Percentiles rank a stretch among this genome's conserved stretches.
phyloP scores from a whole-genome alignment of 2,113 vertebrate genomes.

The Oceanites oceanicus region DNA sequence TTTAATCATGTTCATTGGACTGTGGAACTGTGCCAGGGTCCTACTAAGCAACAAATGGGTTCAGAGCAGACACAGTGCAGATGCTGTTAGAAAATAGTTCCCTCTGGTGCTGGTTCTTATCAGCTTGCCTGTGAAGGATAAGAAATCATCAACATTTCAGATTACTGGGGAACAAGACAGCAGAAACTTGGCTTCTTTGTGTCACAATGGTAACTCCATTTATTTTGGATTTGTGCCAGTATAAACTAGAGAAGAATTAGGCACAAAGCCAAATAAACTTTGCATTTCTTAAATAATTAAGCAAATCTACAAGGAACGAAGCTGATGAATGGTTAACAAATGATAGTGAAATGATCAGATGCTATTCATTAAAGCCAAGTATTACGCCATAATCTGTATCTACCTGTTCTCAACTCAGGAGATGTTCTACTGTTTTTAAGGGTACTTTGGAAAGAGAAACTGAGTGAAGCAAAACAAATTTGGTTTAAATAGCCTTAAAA shows the following conservation, averaged over 20 bases:
- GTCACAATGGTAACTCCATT: background rate
- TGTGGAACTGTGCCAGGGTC: constrained; percentile 32
- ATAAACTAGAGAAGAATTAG: background rate
- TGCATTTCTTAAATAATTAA: constrained; percentile 30
- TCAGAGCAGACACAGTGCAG: background rate
- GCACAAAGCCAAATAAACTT: constrained; percentile 5
- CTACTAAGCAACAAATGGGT: constrained; percentile 31
- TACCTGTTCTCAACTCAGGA: background rate
- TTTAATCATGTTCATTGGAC: background rate
- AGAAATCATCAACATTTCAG: constrained; percentile 4
- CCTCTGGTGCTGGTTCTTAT: constrained; percentile 25
- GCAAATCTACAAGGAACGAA: background rate
- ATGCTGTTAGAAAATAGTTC: background rate
- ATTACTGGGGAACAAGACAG: background rate
- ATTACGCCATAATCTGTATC: background rate
- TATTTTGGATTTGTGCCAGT: constrained; percentile 25
- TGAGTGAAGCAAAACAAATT: background rate
- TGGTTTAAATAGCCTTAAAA: background rate
- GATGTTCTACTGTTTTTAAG: background rate
- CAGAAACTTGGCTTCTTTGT: constrained; percentile 5
- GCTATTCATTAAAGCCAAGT: background rate
- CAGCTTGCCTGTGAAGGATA: background rate
- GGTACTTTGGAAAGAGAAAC: background rate
- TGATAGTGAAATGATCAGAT: background rate
- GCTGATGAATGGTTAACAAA: background rate